Evolutionary conservation across 2,888 invertebrate species (phyloP), one percentile per base, ranked within the genome.

Genomic region (Plusia festucae): DNA sequence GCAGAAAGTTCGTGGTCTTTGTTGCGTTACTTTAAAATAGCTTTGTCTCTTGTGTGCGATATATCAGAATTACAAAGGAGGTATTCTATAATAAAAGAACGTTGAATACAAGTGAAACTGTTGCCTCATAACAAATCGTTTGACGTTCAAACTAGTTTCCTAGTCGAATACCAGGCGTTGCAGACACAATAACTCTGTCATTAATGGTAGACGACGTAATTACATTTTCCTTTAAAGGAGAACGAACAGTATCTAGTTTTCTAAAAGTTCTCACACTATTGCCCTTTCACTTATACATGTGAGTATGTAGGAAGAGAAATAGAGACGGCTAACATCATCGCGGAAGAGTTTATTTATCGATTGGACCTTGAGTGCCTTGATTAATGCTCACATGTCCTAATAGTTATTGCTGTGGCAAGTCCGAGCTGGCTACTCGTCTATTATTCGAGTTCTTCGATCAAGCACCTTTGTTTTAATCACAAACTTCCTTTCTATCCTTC

Each of bases 191-290:
- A 83, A 82, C 75, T 75, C 72, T 68, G 70, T 77, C 85, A 70
- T 83, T 82, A 65, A 86, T 76, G 82, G 84, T 74, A 58, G 66
- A 75, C 75, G 65, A 79, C 61, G 74, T 86, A 86, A 86, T 88
- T 85, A 85, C 80, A 85, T 85, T 86, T 82, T 74, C 90, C 90
- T 83, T 88, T 85, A 83, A 83, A 79, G 86, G 89, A 54, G 53
- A 69, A 70, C 68, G 61, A 81, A 73, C 83, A 77, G 69, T 79
- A 82, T 83, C 87, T 81, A 82, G 85, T 83, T 83, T 82, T 82
- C 81, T 82, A 81, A 84, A 49, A 81, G 75, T 81, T 82, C 79
- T 77, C 78, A 82, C 80, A 73, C 71, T 70, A 64, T 68, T 60
- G 53, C 63, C 75, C 66, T 81, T 81, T 80, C 79, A 80, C 73